Base-by-base conservation (phyloP, 1,140 invertebrate species). In the Lasioglossum baleicum region DNA sequence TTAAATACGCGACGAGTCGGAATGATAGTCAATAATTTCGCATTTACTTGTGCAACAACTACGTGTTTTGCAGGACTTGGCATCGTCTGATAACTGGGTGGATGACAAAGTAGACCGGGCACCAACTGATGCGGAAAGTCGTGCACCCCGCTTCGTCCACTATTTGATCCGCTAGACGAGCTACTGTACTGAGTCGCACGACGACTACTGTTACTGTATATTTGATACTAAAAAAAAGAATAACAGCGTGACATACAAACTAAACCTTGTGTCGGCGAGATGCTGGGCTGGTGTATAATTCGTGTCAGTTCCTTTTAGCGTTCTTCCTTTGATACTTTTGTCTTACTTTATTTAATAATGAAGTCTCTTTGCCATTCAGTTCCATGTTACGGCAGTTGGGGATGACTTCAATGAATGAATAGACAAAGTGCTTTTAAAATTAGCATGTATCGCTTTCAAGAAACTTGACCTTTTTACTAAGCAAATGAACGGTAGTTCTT, bases 81-180 rank as follows among this genome's bases (percentile, higher is more conserved):
- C 94, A 97, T 95, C 13, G 96, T 96, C 93, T 98, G 97, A 90
- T 98, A 98, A n/a, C 95, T 95, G 61, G 95, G 94, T 42, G 95
- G 94, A 85, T 97, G 97, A 92, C 97, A 98, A n/a, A 98, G 93
- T 84, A 99, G 97, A 61, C 98, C 98, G 8, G 97, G 97, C 17
- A 98, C 97, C 83, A 98, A 93, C 89, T 97, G 97, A 90, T 97
- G 97, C 88, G 96, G 96, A 92, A 98, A 97, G 80, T 88, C 96
- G 93, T 86, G 94, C 91, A 89, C 95, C 82, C 91, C 92, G 69
- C 80, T 92, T 82, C 92, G 82, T 22, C 91, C 92, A 60, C 91
- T 90, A 51, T 92, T 93, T 6, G 92, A 92, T 61, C 91, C 90
- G 80, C 77, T 91, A 0, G 92, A 92, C 13, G 92, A 93, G 70